These are phyloP conservation scores for Acrocephalus scirpaceus DNA, from an alignment of 2,797 vertebrate species.

Conservation along the genomic window DNA sequence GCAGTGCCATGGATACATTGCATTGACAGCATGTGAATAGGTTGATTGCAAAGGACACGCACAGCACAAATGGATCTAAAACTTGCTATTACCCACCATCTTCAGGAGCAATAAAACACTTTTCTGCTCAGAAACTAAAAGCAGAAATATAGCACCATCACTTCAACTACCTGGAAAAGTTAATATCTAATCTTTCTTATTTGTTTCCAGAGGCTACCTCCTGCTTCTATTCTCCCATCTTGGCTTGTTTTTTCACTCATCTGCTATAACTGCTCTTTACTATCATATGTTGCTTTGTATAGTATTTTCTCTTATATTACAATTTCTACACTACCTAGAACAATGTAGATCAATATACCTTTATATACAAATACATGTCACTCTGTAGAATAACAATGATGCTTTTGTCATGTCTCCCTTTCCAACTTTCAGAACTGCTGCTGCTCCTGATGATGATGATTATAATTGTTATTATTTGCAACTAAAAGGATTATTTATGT, in stretches of 20 bases:
- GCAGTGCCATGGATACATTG: background rate
- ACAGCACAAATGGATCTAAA: background rate
- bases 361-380: background rate
- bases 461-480: background rate
- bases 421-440: background rate
- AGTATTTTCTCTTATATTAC: background rate
- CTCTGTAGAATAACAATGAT: background rate
- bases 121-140: background rate
- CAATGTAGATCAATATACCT: background rate
- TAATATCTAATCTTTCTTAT: background rate
- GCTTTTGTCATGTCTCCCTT: background rate
- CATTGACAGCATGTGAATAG: background rate
- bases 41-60: background rate
- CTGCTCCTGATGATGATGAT: fast-evolving
- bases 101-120: background rate
- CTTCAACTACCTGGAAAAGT: background rate
- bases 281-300: background rate
- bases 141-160: background rate
- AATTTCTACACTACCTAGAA: background rate
- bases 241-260: background rate
- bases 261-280: background rate
- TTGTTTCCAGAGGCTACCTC: background rate
- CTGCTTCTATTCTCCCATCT: background rate
- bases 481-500: background rate
- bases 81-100: fast-evolving